Base-by-base conservation (phyloP, 1,140 invertebrate genomes). In the Contarinia nasturtii region DNA sequence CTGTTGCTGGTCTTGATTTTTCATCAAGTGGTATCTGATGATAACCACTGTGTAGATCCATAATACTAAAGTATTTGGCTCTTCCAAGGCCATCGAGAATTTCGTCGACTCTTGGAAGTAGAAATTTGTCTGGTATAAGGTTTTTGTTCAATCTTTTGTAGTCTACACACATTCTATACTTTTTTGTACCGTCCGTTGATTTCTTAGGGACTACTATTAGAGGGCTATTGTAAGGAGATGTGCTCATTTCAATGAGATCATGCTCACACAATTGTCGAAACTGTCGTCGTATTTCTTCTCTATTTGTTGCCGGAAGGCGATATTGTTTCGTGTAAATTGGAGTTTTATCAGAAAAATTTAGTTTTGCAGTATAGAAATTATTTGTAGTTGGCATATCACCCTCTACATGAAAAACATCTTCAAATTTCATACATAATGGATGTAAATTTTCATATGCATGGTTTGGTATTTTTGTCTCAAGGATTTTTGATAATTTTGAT, bases 71-170 rank as follows among this genome's bases (percentile, higher is more conserved):
- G 38, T 47, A 57, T 18, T 45, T 56, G 7, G 53, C 50, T 8
- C 52, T 50, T 38, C 54, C 50, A 0, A 63, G 48, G 3, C 46
- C 44, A 33, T 66, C 54, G 4, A 73, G 52, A 11, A 63, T 50
- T 15, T 64, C 60, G 33, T 69, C 62, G 7, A 71, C 64, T 17
- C 57, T 48, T 0, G 67, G 66, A 7, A 71, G 50, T 3, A 67
- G 66, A 49, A 59, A 70, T 0, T 52, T 46, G 43, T 65, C 60
- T 20, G 53, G 52, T 7, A 56, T 51, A 0, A 58, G 59, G 4
- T 58, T 49, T 1, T 49, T 15, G 38, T 65, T 66, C 1, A 67
- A 44, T n/a, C 51, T 49, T 8, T 63, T 42, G 44, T 57, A 60
- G 46, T 66, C 60, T 1, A 66, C 54, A 51, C 59, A 65, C 20